phyloP scores from a whole-genome alignment of 2,113 vertebrate genomes.

The mouse (Mus musculus) region GRCm39 chr14:19984001-19984500 shows the following conservation, averaged over 20 bases:
- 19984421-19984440: not conserved
- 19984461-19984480: not conserved
- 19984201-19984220: not conserved
- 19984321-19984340: not conserved
- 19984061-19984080: constrained; percentile 13
- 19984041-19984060: constrained; percentile 12
- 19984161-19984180: constrained; percentile 5
- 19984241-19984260: not conserved
- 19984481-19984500: not conserved
- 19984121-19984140: constrained; percentile 20
- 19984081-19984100: constrained; percentile 48
- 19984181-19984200: not conserved
- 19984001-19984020: constrained; percentile 33
- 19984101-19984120: not conserved
- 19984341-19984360: not conserved
- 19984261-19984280: not conserved
- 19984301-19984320: not conserved
- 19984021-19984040: constrained; percentile 27
- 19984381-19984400: not conserved
- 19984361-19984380: not conserved
- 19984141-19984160: not conserved
- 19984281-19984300: not conserved
- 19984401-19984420: constrained; percentile 33
- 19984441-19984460: not conserved
- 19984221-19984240: constrained; percentile 26